Evolutionary conservation across 1,140 invertebrate species (phyloP), one percentile per base, ranked within the genome.

Genomic region (Acyrthosiphon pisum): DNA sequence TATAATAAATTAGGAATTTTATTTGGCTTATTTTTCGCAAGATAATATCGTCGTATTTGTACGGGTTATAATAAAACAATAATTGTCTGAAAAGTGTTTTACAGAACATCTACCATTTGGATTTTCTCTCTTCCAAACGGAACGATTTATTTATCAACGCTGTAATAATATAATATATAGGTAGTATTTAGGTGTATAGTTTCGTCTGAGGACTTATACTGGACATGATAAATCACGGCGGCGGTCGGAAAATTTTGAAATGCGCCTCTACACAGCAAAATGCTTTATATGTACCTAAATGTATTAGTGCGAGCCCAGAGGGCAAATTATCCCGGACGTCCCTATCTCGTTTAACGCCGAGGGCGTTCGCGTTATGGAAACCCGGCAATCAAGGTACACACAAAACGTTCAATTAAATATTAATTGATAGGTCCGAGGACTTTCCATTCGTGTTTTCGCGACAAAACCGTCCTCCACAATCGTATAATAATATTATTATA

Each of bases 341-440:
- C 84, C 41, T 48, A 48, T 87, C 84, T 50, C 46, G n/a, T 89
- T 50, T 20, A 50, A 53, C 20, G 48, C 35, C n/a, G n/a, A 53
- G 87, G n/a, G 48, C 20, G 8, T 89, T 53, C 8, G 48, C 87
- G 18, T 50, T 89, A 53, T 41, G 46, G 87, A 50, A 53, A 53
- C 48, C n/a, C 48, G 37, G 41, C 20, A 48, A 48, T 35, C 87
- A 35, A 35, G 30, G 30, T 35, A n/a, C 26, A 44, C 48, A 23
- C 86, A 37, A 88, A 88, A 48, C 87, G n/a, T 50, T 89, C 87
- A 53, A 53, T 89, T 53, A 89, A 89, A 53, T 53, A 37, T 89
- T 35, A 89, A 53, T 89, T 35, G 48, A 89, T 89, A 20, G 87
- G 48, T 87, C 7, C 30, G 30, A 87, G 86, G 30, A 84, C 83